These are phyloP conservation scores for Periplaneta americana DNA, from an alignment of 1,140 invertebrate species.

Conservation along the genomic window DNA sequence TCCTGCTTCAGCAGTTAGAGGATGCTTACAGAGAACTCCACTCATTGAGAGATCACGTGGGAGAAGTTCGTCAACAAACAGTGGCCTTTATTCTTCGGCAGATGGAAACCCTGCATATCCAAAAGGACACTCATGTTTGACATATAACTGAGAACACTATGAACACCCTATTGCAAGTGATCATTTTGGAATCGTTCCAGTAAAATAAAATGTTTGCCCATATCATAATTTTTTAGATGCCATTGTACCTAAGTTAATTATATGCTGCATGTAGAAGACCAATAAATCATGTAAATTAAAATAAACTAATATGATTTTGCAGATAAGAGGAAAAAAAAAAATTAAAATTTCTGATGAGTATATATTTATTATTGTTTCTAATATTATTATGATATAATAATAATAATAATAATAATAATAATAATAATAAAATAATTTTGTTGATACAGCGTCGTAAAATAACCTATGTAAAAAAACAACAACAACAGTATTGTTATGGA, in stretches of 20 bases:
- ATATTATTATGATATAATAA: too few relatives aligned
- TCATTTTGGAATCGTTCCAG: background rate
- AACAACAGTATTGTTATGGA: too few relatives aligned
- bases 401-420: too few relatives aligned
- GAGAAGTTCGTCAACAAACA: slow-evolving; percentile 16
- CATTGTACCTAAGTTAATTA: background rate
- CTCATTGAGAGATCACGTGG: slow-evolving; percentile 13
- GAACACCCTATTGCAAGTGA: too few relatives aligned
- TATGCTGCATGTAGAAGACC: background rate
- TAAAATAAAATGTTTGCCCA: background rate
- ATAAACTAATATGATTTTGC: background rate
- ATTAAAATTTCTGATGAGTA: background rate
- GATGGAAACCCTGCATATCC: slow-evolving; percentile 16
- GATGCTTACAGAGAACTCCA: slow-evolving; percentile 13
- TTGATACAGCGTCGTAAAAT: too few relatives aligned
- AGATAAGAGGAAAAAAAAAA: background rate
- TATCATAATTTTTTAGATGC: background rate
- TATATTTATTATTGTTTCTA: too few relatives aligned
- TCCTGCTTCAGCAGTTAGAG: slow-evolving; percentile 14
- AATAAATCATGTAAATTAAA: background rate
- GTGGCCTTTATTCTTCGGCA: slow-evolving; percentile 15
- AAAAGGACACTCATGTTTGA: slow-evolving; percentile 17
- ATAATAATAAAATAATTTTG: too few relatives aligned
- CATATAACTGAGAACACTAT: background rate
- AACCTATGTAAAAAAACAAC: too few relatives aligned